A percentile compares a stretch with the other conserved stretches of the same genome.
Conservation (phyloP, 2,113 vertebrate species). For the Paramormyrops kingsleyae region DNA sequence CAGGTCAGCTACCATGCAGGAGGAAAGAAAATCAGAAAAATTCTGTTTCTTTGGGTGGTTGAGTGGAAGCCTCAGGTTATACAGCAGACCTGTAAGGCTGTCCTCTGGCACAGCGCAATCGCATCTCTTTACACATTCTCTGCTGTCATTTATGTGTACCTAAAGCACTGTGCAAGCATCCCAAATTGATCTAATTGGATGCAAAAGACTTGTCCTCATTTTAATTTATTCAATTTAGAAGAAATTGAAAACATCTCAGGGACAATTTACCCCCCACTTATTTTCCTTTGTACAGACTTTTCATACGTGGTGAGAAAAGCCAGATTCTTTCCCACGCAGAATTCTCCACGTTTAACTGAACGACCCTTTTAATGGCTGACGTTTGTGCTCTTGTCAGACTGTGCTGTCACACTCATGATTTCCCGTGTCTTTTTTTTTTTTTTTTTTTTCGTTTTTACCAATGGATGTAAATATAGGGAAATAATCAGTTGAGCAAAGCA, state of each 20-base stretch:
- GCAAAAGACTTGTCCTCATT: not conserved
- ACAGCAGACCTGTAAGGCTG: not conserved
- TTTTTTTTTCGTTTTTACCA: not conserved
- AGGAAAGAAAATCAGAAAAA: not conserved
- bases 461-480: not conserved
- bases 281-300: not conserved
- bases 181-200: not conserved
- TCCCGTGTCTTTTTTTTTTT: not conserved
- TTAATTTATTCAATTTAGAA: not conserved
- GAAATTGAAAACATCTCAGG: not conserved
- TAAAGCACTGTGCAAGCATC: not conserved
- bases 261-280: not conserved
- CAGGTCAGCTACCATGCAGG: not conserved
- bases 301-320: not conserved
- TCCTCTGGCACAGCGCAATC: not conserved
- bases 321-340: not conserved
- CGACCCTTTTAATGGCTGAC: not conserved
- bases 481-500: not conserved
- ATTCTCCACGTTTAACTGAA: not conserved
- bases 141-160: not conserved
- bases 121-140: not conserved
- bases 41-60: not conserved
- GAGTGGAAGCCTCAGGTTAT: not conserved
- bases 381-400: not conserved
- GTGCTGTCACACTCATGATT: not conserved